Evolutionary conservation across 2,888 invertebrate species (phyloP).

Genomic region (Endotricha flammealis): DNA sequence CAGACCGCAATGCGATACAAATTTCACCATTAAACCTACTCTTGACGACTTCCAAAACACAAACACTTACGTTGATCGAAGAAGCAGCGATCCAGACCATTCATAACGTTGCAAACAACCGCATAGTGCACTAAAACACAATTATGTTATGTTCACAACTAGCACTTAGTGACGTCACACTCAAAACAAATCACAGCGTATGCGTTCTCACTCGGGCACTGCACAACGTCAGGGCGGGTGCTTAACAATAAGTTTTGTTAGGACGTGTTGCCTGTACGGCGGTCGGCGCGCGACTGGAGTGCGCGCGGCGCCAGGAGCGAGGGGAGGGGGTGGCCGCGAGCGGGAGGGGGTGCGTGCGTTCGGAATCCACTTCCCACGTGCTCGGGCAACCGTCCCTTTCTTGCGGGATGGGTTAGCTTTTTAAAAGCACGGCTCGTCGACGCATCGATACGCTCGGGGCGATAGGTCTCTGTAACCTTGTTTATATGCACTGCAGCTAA

Average conservation of each 20-base stretch:
- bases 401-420: slow-evolving; percentile 74
- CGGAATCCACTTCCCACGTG: slow-evolving; percentile 77
- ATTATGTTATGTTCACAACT: slow-evolving; percentile 59
- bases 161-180: slow-evolving; percentile 60
- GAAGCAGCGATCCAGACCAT: slow-evolving; percentile 78
- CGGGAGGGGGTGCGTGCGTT: slow-evolving; percentile 72
- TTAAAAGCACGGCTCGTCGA: slow-evolving; percentile 65
- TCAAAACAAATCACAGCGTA: slow-evolving; percentile 71
- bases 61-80: slow-evolving; percentile 76
- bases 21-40: slow-evolving; percentile 37
- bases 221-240: slow-evolving; percentile 63
- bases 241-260: slow-evolving; percentile 24
- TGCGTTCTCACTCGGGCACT: slow-evolving; percentile 66
- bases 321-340: slow-evolving; percentile 35
- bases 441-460: slow-evolving; percentile 71
- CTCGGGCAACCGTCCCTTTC: slow-evolving; percentile 66
- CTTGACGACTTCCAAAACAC: slow-evolving; percentile 41
- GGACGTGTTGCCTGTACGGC: slow-evolving; percentile 56
- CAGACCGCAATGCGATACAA: slow-evolving; percentile 52
- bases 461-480: slow-evolving; percentile 68
- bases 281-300: slow-evolving; percentile 75
- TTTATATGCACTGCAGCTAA: slow-evolving; percentile 73
- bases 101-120: slow-evolving; percentile 72
- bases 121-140: slow-evolving; percentile 74
- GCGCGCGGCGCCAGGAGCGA: slow-evolving; percentile 54